Evolutionary conservation across 2,888 invertebrate species (phyloP), one percentile per base, ranked within the genome.

Genomic region (Plebejus melissa): DNA sequence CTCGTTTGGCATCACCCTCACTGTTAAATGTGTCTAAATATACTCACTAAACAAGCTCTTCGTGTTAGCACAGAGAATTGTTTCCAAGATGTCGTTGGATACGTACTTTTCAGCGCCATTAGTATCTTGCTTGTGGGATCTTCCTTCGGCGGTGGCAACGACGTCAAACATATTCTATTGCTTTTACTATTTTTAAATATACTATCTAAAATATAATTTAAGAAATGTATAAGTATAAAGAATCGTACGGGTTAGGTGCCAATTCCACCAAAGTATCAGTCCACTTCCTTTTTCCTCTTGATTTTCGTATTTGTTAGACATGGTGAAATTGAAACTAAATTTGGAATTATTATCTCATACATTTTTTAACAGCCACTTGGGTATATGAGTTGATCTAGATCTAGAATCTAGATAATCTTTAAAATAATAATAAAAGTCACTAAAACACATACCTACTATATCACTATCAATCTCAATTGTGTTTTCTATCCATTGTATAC

Each of bases 51-150:
- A 74, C 92, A 82, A 76, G 91, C 86, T 87, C 93, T 87, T 78
- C 83, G 81, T 16, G 91, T 90, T 69, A 93, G 81, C 36, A 88
- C 90, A 1, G 85, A 81, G 77, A 93, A 93, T 79, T 93, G 93
- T 79, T 88, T 90, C 90, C 90, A 90, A 11, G 85, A 81, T 0
- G 93, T 87, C 0, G 93, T 93, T 1, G 90, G 84, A 78, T 93
- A 93, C 74, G 93, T 90, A 78, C 89, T 89, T 80, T 93, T 92
- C 50, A 93, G 79, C 74, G 89, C 87, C 82, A 91, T 79, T 75
- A 93, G 79, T 77, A 92, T 89, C 85, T 90, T 92, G 80, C 84
- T 91, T 2, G 90, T 90, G 0, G 88, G 87, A 77, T 91, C 86
- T 79, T 91, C 89, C 77, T 88, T 90, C 0, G 90, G 91, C 4